Conservation (phyloP, 2,888 invertebrate genomes). For the Drymonia ruficornis region DNA sequence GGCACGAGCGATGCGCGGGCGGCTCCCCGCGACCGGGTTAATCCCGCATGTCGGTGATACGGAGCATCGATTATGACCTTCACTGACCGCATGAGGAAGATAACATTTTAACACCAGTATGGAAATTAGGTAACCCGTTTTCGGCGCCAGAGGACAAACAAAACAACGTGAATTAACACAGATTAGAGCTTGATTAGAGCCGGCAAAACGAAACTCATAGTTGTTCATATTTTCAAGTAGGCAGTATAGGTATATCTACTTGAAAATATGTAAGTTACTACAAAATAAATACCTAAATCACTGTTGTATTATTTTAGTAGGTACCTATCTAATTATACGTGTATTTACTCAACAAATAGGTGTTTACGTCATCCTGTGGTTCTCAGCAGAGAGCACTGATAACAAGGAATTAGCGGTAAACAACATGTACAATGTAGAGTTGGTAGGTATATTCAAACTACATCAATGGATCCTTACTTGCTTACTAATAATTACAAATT, state of each 20-base stretch:
- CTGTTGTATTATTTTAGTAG: no score
- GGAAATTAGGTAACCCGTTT: slow-evolving; percentile 40
- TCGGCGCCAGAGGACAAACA: slow-evolving; percentile 12
- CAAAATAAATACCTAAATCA: no score
- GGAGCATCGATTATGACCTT: slow-evolving; percentile 30
- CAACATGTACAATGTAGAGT: slow-evolving; percentile 29
- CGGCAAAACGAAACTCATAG: background rate
- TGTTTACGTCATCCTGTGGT: slow-evolving; percentile 29
- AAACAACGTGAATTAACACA: slow-evolving; percentile 15
- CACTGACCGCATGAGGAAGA: slow-evolving; percentile 34
- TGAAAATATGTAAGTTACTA: no score
- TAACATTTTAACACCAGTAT: slow-evolving; percentile 28
- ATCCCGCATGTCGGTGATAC: slow-evolving; percentile 32
- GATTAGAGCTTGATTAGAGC: slow-evolving; percentile 4
- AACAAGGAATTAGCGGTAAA: slow-evolving; percentile 22
- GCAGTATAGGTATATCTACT: no score
- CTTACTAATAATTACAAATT: no score
- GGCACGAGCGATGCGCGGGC: slow-evolving; percentile 7
- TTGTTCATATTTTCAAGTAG: background rate
- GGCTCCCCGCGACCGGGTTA: slow-evolving; percentile 29
- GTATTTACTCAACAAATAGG: slow-evolving; percentile 16
- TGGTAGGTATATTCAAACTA: slow-evolving; percentile 10
- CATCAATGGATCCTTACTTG: background rate
- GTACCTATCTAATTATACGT: background rate
- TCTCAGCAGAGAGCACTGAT: slow-evolving; percentile 18